A percentile compares a stretch with the other conserved stretches of the same genome.
Conservation (phyloP, 2,888 invertebrate species). For the Megaustenia siamemsis region DNA sequence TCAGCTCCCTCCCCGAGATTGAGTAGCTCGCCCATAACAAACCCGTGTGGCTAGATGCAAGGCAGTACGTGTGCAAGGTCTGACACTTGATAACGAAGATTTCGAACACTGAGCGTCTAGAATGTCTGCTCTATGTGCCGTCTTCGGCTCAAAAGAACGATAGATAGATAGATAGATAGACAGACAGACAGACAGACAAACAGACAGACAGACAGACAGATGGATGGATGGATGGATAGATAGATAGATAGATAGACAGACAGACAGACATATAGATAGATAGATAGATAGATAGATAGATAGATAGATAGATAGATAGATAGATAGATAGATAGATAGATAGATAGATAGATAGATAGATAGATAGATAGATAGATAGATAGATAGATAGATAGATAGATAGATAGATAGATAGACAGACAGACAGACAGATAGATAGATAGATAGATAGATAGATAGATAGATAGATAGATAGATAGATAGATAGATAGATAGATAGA, state of each 20-base stretch:
- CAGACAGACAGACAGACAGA: conserved; percentile 31
- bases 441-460: conserved; percentile 1
- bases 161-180: conserved; percentile 7
- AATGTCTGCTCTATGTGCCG: too few species aligned
- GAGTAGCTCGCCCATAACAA: too few species aligned
- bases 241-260: conserved; percentile 2
- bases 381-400: conserved; percentile 27
- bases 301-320: conserved; percentile 27
- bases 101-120: too few species aligned
- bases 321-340: conserved; percentile 27
- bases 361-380: conserved; percentile 27
- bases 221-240: neutral
- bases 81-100: too few species aligned
- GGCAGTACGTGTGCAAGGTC: too few species aligned
- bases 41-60: too few species aligned
- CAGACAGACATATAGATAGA: conserved; percentile 12
- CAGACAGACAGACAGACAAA: conserved; percentile 23
- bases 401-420: conserved; percentile 5
- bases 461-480: conserved; percentile 1
- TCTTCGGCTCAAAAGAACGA: too few species aligned
- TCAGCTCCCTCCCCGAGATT: too few species aligned
- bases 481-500: conserved; percentile 12
- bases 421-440: conserved; percentile 7
- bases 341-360: conserved; percentile 27
- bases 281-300: conserved; percentile 27